Conservation (phyloP, 1,140 invertebrate genomes). For the Drosophila nannoptera region DNA sequence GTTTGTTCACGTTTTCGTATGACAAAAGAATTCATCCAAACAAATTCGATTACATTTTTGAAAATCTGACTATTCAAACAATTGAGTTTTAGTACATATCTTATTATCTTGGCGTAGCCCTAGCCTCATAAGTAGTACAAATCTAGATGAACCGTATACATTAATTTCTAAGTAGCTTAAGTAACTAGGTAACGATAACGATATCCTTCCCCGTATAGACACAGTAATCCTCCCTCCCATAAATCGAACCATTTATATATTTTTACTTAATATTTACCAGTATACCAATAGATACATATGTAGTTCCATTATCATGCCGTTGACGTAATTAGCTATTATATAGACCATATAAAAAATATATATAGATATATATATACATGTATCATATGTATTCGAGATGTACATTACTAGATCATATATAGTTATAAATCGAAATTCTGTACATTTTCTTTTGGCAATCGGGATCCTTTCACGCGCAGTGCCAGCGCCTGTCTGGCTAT, state of each 20-base stretch:
- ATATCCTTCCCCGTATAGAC: constrained; percentile 1
- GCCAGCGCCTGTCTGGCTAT: background rate
- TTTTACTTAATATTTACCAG: constrained; percentile 8
- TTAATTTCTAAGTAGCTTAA: constrained; percentile 23
- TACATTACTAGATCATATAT: constrained; percentile 14
- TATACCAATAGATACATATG: constrained; percentile 10
- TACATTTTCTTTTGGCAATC: constrained; percentile 34
- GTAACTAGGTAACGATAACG: constrained; percentile 20
- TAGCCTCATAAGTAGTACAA: constrained; percentile 23
- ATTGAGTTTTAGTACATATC: constrained; percentile 6
- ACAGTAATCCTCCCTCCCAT: background rate
- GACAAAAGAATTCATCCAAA: constrained; percentile 36
- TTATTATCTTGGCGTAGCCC: constrained; percentile 30
- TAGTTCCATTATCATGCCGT: constrained; percentile 15
- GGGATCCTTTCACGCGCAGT: background rate
- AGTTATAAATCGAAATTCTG: constrained; percentile 14
- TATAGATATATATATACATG: constrained; percentile 6
- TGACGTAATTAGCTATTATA: background rate
- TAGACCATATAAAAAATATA: background rate
- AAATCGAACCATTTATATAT: constrained; percentile 1
- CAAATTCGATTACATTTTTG: constrained; percentile 26
- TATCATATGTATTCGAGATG: constrained; percentile 13
- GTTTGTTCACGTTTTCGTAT: constrained; percentile 71
- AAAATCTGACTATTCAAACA: background rate
- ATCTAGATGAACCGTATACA: constrained; percentile 3